These are phyloP conservation scores for Cuculus canorus DNA, from an alignment of 2,797 vertebrate genomes.

Conservation along the genomic window DNA sequence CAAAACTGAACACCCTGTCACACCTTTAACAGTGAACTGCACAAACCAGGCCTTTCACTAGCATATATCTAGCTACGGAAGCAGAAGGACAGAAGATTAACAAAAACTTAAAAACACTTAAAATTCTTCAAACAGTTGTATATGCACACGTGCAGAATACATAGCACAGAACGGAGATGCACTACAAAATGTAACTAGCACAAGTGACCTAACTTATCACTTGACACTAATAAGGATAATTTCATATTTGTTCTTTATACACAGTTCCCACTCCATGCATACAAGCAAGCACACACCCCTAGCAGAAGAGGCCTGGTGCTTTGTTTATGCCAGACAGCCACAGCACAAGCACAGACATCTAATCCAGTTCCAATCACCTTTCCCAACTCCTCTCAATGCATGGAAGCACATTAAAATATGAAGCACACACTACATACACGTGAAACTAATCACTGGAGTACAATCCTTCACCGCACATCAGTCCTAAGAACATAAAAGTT, in stretches of 20 bases:
- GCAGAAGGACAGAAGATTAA: background rate
- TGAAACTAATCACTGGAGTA: background rate
- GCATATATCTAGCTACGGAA: background rate
- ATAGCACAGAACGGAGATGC: background rate
- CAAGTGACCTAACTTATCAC: background rate
- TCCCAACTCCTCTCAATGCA: background rate
- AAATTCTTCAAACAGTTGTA: background rate
- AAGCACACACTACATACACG: background rate
- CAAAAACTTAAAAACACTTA: background rate
- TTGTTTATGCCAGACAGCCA: background rate
- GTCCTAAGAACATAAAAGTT: background rate
- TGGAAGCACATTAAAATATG: background rate
- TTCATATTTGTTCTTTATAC: background rate
- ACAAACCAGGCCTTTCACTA: background rate
- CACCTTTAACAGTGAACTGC: background rate
- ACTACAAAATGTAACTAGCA: background rate
- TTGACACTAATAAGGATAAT: background rate
- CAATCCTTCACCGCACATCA: background rate
- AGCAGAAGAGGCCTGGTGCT: fast-evolving
- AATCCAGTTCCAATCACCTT: background rate
- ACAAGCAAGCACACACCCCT: background rate
- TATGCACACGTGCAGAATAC: fast-evolving
- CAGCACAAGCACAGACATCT: background rate
- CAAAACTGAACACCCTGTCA: background rate
- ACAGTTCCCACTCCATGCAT: background rate